These are phyloP conservation scores for Ganaspis brasiliensis DNA, from an alignment of 2,888 invertebrate species.

Conservation along the genomic window DNA sequence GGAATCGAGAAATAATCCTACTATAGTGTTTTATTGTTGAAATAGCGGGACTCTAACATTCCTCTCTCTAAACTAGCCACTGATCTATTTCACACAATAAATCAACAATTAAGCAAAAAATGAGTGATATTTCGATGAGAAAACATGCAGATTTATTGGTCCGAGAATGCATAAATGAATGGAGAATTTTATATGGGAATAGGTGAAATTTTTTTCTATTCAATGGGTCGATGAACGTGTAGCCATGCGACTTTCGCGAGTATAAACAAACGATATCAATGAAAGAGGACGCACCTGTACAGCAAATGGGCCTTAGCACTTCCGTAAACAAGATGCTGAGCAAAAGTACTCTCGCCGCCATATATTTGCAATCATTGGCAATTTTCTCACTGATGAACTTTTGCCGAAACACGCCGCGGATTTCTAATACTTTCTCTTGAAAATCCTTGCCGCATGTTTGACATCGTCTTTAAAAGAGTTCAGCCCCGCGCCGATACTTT, in stretches of 20 bases:
- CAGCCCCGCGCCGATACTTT: conserved; percentile 35
- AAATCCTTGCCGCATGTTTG: conserved; percentile 75
- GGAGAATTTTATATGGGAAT: conserved; percentile 12
- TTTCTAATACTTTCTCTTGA: conserved; percentile 66
- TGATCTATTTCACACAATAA: background rate
- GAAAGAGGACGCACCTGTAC: conserved; percentile 74
- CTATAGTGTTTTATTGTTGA: conserved; percentile 19
- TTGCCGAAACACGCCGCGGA: conserved; percentile 70
- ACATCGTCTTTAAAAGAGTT: conserved; percentile 64
- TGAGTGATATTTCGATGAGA: background rate
- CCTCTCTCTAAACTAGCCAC: background rate
- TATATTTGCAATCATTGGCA: conserved; percentile 79
- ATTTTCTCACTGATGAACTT: conserved; percentile 73
- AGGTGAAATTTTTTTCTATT: conserved; percentile 21
- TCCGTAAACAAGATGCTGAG: conserved; percentile 80
- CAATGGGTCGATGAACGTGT: conserved; percentile 39
- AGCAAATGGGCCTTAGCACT: conserved; percentile 77
- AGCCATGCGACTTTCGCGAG: conserved; percentile 44
- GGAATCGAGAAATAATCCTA: conserved; percentile 23
- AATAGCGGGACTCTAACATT: conserved; percentile 42
- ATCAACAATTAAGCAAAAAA: background rate
- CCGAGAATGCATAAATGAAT: background rate
- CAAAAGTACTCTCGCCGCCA: conserved; percentile 80
- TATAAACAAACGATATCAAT: conserved; percentile 62
- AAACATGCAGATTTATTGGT: no score